Evolutionary conservation across 2,888 invertebrate genomes (phyloP).

Genomic region (Drosophila rellima): DNA sequence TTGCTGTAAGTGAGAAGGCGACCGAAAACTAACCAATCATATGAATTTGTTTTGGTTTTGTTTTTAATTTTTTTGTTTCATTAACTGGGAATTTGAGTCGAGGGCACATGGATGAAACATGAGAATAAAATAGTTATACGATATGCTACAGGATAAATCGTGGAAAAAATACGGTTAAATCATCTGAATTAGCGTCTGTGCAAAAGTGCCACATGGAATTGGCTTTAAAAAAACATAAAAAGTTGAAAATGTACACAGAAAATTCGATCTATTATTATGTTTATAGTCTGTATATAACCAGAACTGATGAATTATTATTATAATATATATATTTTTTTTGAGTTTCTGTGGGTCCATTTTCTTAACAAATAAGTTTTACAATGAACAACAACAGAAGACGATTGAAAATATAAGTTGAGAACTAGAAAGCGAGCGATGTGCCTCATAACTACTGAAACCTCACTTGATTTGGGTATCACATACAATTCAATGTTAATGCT

Average conservation of each 20-base stretch:
- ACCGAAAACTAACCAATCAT: slow-evolving; percentile 87
- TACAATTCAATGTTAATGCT: slow-evolving; percentile 4
- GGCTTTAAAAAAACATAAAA: slow-evolving; percentile 34
- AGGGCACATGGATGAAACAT: slow-evolving; percentile 57
- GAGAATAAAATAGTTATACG: slow-evolving; percentile 50
- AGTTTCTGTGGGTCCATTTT: slow-evolving; percentile 16
- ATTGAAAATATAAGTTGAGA: slow-evolving; percentile 26
- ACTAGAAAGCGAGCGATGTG: slow-evolving; percentile 32
- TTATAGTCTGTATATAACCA: slow-evolving; percentile 19
- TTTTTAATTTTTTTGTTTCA: slow-evolving; percentile 2
- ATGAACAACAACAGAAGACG: slow-evolving; percentile 29
- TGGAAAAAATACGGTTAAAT: slow-evolving; percentile 27
- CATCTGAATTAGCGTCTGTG: slow-evolving; percentile 43
- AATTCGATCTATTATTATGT: slow-evolving; percentile 19
- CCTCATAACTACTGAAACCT: slow-evolving; percentile 23
- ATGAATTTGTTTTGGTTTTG: slow-evolving; percentile 42
- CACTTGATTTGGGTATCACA: slow-evolving; percentile 21
- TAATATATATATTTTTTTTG: background rate
- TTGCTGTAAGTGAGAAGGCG: slow-evolving; percentile 94
- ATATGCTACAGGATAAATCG: slow-evolving; percentile 49
- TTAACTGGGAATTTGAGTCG: slow-evolving; percentile 34
- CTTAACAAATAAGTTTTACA: slow-evolving; percentile 16
- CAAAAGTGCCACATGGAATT: slow-evolving; percentile 29
- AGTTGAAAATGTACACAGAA: slow-evolving; percentile 35
- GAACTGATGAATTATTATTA: slow-evolving; percentile 15